A percentile compares a stretch with the other conserved stretches of the same genome.
Evolutionary conservation across 2,888 invertebrate species (phyloP).

Genomic region (Pocota personata): DNA sequence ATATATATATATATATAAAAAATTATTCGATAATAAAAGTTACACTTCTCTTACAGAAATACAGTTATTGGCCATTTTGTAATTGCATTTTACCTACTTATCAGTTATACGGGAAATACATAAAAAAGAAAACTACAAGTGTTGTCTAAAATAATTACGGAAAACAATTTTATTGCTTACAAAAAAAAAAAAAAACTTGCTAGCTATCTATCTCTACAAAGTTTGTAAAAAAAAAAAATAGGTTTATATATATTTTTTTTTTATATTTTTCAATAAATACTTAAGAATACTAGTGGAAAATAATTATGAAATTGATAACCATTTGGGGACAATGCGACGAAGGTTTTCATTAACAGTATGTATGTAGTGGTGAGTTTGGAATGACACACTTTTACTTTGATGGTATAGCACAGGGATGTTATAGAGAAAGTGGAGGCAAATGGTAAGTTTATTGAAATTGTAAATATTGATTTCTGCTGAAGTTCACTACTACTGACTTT

Average conservation of each 20-base stretch:
- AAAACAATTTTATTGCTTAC: conserved; percentile 30
- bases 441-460: too few species aligned
- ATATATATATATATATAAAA: background rate
- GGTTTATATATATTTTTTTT: background rate
- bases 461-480: too few species aligned
- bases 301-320: conserved; percentile 26
- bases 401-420: too few species aligned
- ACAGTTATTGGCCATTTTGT: conserved; percentile 66
- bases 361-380: too few species aligned
- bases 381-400: too few species aligned
- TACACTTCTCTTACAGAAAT: conserved; percentile 39
- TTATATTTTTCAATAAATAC: conserved; percentile 24
- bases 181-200: background rate
- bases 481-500: too few species aligned
- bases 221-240: background rate
- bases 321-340: background rate
- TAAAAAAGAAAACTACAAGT: background rate
- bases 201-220: conserved; percentile 8
- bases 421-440: too few species aligned
- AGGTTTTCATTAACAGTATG: background rate
- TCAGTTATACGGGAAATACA: conserved; percentile 24
- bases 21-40: conserved; percentile 35
- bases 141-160: conserved; percentile 1
- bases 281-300: conserved; percentile 41
- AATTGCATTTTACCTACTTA: conserved; percentile 68